Base-by-base conservation (phyloP, 2,113 vertebrate genomes). In the Cyanoderma ruficeps region DNA sequence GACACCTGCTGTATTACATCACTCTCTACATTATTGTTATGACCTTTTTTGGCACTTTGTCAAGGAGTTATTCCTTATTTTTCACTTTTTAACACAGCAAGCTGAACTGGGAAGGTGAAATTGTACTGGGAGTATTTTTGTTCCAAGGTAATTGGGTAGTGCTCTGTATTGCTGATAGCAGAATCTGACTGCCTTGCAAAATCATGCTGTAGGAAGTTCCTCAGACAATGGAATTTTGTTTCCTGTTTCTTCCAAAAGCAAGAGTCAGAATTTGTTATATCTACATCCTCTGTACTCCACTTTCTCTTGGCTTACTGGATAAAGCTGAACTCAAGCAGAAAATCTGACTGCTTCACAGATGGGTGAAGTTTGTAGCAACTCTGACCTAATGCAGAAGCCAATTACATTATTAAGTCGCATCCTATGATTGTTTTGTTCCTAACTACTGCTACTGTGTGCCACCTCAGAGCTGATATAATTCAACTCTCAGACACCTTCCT, bases 241-340 rank as follows among this genome's bases (percentile, higher is more conserved):
- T 95, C 55, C 57, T 90, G 52, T 78, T 96, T 88, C 75, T 93
- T 93, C 30, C 59, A 75, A 86, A 90, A 41, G 20, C 28, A 89
- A 44, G 12, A 68, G 42, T 17, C 55, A 74, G 47, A 25, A 16
- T 69, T 67, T 94, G 83, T 76, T 33, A 27, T 44, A 12, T 57
- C n/a, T 75, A 6, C 17, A 28, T 75, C 72, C 35, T 93, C 55
- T 83, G 55, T 77, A 61, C n/a, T 91, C 18, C 27, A 82, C 39
- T 88, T 86, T 90, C 35, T 52, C 46, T 83, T 71, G 31, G 52
- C 23, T 80, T 81, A 68, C 56, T 60, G 24, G 37, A 47, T 69
- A 83, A 89, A 90, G n/a, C 20, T 86, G 60, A 75, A 87, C 22
- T 68, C 35, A 83, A 70, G 75, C 15, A 91, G 60, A 76, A 86